Evolutionary conservation across 1,140 invertebrate species (phyloP).

Genomic region (Zaprionus inermis): DNA sequence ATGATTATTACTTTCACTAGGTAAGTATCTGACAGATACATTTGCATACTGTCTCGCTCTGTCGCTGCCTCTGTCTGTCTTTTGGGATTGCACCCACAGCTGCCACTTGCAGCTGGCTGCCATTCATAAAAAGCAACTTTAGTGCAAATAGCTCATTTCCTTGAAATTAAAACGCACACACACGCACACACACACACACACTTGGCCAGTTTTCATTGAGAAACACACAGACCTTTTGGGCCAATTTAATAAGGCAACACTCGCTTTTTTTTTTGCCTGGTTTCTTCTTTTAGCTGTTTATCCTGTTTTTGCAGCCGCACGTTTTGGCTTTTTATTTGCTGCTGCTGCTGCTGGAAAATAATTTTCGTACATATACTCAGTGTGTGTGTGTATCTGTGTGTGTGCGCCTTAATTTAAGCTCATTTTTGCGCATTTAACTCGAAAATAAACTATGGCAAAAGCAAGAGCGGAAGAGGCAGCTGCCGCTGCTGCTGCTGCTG

Average conservation of each 20-base stretch:
- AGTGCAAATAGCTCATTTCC: conserved; percentile 74
- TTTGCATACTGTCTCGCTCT: conserved; percentile 1
- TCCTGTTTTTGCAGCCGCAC: conserved; percentile 58
- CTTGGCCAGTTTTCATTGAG: conserved; percentile 48
- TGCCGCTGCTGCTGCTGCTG: conserved; percentile 54
- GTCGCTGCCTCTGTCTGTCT: background rate
- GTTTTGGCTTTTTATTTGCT: conserved; percentile 78
- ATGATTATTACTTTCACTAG: conserved; percentile 34
- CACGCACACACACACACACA: conserved; percentile 15
- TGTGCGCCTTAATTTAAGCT: conserved; percentile 80
- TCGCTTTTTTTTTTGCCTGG: conserved; percentile 13
- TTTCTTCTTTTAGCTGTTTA: conserved; percentile 22
- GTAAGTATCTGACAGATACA: conserved; percentile 19
- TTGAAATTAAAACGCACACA: conserved; percentile 55
- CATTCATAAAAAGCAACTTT: conserved; percentile 57
- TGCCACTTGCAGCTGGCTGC: conserved; percentile 34
- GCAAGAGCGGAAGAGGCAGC: conserved; percentile 43
- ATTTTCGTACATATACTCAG: conserved; percentile 59
- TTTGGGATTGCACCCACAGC: conserved; percentile 52
- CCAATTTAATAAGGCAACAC: conserved; percentile 63
- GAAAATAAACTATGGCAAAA: conserved; percentile 71
- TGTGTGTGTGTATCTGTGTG: conserved; percentile 36
- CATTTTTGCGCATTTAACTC: conserved; percentile 81
- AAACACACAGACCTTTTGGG: conserved; percentile 49
- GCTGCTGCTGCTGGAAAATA: conserved; percentile 70